Percentiles rank a stretch among this genome's conserved stretches.
These are phyloP conservation scores for Alligator sinensis DNA, from an alignment of 2,113 vertebrate species.

Conservation along the genomic window DNA sequence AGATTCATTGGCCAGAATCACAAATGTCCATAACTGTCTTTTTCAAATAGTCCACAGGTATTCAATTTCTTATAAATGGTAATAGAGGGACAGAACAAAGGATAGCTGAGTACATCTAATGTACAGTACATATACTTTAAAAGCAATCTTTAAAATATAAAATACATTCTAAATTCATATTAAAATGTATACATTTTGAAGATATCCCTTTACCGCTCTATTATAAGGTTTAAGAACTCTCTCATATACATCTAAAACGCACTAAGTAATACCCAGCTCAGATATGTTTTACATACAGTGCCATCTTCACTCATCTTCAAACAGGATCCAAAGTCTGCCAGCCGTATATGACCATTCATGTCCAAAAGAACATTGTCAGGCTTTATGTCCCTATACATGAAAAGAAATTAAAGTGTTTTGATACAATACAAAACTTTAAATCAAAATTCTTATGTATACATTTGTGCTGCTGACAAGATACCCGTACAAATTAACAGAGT, in stretches of 20 bases:
- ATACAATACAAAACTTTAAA: not conserved
- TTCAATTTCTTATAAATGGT: no score
- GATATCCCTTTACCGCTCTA: not conserved
- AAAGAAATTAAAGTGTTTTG: not conserved
- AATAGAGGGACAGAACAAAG: no score
- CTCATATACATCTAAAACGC: not conserved
- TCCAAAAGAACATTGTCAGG: slow-evolving; percentile 97
- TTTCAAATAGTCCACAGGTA: no score
- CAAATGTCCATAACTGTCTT: no score
- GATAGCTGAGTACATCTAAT: no score
- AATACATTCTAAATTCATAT: not conserved
- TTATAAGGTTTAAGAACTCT: not conserved
- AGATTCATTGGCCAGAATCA: no score
- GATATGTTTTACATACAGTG: slow-evolving; percentile 85
- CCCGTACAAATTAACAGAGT: not conserved
- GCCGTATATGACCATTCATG: slow-evolving; percentile 94
- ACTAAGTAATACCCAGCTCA: not conserved
- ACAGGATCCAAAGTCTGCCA: slow-evolving; percentile 98
- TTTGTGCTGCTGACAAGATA: not conserved
- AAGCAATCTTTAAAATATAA: no score
- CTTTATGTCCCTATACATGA: slow-evolving; percentile 91
- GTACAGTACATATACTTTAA: no score
- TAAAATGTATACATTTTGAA: not conserved
- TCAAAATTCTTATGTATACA: not conserved
- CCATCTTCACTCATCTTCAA: slow-evolving; percentile 96